Evolutionary conservation across 2,888 invertebrate genomes (phyloP), one percentile per base, ranked within the genome.

Genomic region (Gastracanthus pulcherrimus): DNA sequence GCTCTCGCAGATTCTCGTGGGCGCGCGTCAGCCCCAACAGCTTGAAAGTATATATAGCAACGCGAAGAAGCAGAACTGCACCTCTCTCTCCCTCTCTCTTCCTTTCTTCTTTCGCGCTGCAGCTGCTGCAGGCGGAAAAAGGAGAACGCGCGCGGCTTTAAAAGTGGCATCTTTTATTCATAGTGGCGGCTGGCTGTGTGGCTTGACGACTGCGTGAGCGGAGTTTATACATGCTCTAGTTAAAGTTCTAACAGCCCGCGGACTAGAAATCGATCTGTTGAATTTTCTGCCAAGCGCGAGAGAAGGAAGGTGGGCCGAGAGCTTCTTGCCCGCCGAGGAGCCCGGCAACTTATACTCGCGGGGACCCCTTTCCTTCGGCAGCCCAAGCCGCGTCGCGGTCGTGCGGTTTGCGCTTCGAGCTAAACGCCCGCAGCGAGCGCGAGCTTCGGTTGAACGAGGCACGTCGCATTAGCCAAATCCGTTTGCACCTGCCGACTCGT

Each of bases 91-190:
- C n/a, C n/a, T n/a, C n/a, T n/a, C n/a, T n/a, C n/a, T n/a, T 36
- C 7, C 31, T 74, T 13, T 66, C 51, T 76, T 26, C 13, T 16
- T 9, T n/a, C 29, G 19, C 58, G 41, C n/a, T 0, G 3, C 29
- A n/a, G 34, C 1, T 6, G 7, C 5, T 29, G 23, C 6, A 13
- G 38, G 13, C 6, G 48, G 51, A 64, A 13, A 26, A 48, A 29
- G 45, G 9, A 58, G 1, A 41, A 26, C 34, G 74, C 34, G 41
- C 69, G 84, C 80, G 87, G 86, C 86, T 86, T 88, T 87, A 89
- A 88, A 86, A 87, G 87, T 84, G 83, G 84, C 88, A 89, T 89
- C 89, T 89, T 89, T 89, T 89, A 89, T 89, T 89, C 89, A 89
- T 89, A 85, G 84, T 86, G 84, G 86, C 75, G 81, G 85, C 85